Evolutionary conservation across 2,113 vertebrate species (phyloP), one percentile per base, ranked within the genome.

Genomic region (Tyrannus savana): DNA sequence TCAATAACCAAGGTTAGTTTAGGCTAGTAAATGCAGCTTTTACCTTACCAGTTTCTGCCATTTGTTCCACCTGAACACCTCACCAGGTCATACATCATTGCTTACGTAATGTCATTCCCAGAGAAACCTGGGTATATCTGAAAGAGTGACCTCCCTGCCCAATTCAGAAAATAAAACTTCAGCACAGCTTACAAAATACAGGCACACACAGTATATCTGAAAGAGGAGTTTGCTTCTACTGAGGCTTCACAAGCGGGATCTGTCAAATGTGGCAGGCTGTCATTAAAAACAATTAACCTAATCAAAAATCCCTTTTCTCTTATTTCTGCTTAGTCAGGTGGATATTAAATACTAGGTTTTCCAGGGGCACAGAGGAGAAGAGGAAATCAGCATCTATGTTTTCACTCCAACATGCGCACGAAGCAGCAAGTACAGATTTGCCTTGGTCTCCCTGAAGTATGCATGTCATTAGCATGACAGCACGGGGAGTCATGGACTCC

Each of bases 261-360:
- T 87, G 73, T 96, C 92, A 96, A 95, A 92, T 35, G 60, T 86
- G 76, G 47, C 90, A 96, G 88, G 85, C 85, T 90, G 72, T 95
- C 93, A 93, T 92, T 94, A 96, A 84, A 93, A 96, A 74, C 72
- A 93, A 93, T 83, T 94, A 88, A 88, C 80, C 47, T 78, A 90
- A 96, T 93, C 67, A 94, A 89, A 96, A 93, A 81, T 47, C 42
- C 67, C 37, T 87, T 92, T 84, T 90, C 72, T 86, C 60, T 78
- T 72, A 39, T 90, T 97, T 94, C 85, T 92, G 90, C 88, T 89
- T 86, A 86, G 90, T 96, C 95, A 96, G 92, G 88, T 90, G 85
- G 93, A 86, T 94, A 68, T 81, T 83, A 94, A 96, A 89, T 16
- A 68, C n/a, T 16, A 68, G 68, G 81, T 92, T 93, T 95, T 95